These are phyloP conservation scores for Brachionus koreanus DNA, from an alignment of 1,140 invertebrate genomes.

Conservation along the genomic window DNA sequence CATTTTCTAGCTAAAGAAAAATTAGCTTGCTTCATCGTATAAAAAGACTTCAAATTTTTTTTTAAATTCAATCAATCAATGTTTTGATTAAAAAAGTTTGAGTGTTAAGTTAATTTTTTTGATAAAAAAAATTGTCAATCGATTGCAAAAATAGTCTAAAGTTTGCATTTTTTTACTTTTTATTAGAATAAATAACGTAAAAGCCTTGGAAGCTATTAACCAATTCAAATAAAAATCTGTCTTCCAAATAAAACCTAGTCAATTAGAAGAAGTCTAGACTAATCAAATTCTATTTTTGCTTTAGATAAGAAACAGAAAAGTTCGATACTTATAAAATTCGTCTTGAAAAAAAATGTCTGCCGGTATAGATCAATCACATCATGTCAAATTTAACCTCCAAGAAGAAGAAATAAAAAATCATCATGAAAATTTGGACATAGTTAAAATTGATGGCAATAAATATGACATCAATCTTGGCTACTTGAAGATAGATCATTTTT, in stretches of 20 bases:
- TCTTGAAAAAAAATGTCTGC: not conserved
- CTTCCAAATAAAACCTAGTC: not conserved
- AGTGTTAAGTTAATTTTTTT: no score
- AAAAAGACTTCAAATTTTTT: not conserved
- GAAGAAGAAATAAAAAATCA: constrained; percentile 37
- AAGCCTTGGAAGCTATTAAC: not conserved
- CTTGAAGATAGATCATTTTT: constrained; percentile 32
- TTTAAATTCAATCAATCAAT: not conserved
- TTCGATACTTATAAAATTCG: not conserved
- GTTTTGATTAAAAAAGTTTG: no score
- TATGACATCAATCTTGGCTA: constrained; percentile 36
- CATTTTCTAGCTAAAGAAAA: not conserved
- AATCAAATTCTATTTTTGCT: not conserved
- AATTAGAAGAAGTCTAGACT: not conserved
- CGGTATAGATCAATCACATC: constrained; percentile 11
- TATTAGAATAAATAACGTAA: not conserved
- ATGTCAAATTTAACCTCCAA: constrained; percentile 41
- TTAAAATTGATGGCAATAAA: not conserved
- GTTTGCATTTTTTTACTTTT: not conserved
- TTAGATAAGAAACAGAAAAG: not conserved
- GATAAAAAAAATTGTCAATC: no score
- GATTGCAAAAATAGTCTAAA: not conserved
- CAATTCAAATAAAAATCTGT: not conserved
- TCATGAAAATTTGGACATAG: constrained; percentile 39
- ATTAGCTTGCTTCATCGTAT: not conserved